Evolutionary conservation across 2,888 invertebrate genomes (phyloP).

Genomic region (Erebia aethiops): DNA sequence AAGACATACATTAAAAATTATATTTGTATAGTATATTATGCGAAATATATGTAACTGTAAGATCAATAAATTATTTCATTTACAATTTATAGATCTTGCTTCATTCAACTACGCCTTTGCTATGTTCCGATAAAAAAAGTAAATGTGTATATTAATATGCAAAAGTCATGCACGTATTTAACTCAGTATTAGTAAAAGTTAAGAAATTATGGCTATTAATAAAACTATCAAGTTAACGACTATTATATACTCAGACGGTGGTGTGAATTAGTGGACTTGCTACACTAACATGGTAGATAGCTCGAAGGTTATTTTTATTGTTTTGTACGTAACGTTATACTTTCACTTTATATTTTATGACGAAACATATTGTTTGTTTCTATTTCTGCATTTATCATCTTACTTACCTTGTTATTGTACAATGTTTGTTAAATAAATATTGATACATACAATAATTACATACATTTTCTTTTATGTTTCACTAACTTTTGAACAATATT

Average conservation of each 20-base stretch:
- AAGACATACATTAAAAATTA: too few relatives aligned
- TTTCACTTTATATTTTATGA: too few relatives aligned
- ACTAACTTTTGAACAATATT: too few relatives aligned
- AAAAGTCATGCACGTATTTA: constrained; percentile 19
- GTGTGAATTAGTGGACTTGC: background rate
- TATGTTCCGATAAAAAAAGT: constrained; percentile 18
- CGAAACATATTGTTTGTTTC: too few relatives aligned
- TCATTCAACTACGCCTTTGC: constrained; percentile 18
- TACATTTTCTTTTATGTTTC: too few relatives aligned
- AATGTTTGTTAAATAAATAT: too few relatives aligned
- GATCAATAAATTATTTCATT: background rate
- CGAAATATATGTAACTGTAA: background rate
- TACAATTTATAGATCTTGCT: constrained; percentile 11
- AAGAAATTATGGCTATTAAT: background rate
- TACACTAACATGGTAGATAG: background rate
- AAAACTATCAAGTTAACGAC: constrained; percentile 2
- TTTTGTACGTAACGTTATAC: too few relatives aligned
- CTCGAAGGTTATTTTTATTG: too few relatives aligned
- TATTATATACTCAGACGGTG: background rate
- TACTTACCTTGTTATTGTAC: too few relatives aligned
- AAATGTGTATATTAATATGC: constrained; percentile 13
- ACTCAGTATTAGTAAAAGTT: background rate
- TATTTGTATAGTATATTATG: background rate
- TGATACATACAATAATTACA: too few relatives aligned
- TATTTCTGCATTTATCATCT: too few relatives aligned